Evolutionary conservation across 2,888 invertebrate species (phyloP).

Genomic region (Rhagonycha lutea): DNA sequence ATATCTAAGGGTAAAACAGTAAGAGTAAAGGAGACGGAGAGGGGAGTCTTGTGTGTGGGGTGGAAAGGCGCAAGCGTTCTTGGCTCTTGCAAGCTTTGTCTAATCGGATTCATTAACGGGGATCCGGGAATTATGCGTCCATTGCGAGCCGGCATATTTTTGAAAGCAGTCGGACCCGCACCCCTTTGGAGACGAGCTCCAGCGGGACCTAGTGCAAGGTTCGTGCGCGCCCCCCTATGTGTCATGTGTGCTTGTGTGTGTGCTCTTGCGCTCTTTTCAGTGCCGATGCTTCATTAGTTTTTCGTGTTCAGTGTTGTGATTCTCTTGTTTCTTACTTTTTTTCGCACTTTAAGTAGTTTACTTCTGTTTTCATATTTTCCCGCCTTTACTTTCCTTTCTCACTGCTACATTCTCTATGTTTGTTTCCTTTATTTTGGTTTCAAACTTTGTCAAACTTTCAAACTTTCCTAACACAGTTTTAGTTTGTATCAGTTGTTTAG

Average conservation of each 20-base stretch:
- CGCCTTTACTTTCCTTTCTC: not conserved
- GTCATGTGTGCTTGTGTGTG: constrained; percentile 30
- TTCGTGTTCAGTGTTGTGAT: constrained; percentile 33
- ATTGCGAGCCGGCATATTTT: constrained; percentile 59
- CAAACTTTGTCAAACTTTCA: constrained; percentile 11
- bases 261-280: constrained; percentile 32
- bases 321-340: constrained; percentile 21
- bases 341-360: constrained; percentile 15
- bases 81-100: constrained; percentile 57
- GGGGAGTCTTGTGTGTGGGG: constrained; percentile 40
- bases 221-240: constrained; percentile 35
- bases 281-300: constrained; percentile 31
- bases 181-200: constrained; percentile 48
- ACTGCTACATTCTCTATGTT: not conserved
- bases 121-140: constrained; percentile 61
- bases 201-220: constrained; percentile 41
- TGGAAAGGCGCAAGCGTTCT: constrained; percentile 54
- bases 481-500: not conserved
- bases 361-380: not conserved
- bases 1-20: constrained; percentile 58
- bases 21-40: constrained; percentile 47
- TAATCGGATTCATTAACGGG: constrained; percentile 65
- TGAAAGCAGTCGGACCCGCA: constrained; percentile 56
- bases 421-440: not conserved
- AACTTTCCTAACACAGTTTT: constrained; percentile 8